Evolutionary conservation across 2,113 vertebrate species (phyloP).

Genomic region (Rattus norvegicus): GRCr8 NC_086025.1:55460501-55461000

Average conservation of each 20-base stretch:
- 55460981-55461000: not conserved
- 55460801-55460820: not conserved
- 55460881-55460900: not conserved
- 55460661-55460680: not conserved
- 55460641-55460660: not conserved
- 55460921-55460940: no score
- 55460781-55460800: not conserved
- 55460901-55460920: not conserved
- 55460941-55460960: not conserved
- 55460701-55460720: not conserved
- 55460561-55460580: not conserved
- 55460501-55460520: slow-evolving; percentile 6
- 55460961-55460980: not conserved
- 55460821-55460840: not conserved
- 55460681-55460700: not conserved
- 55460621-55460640: slow-evolving; percentile 24
- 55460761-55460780: not conserved
- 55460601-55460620: not conserved
- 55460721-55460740: not conserved
- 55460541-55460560: not conserved
- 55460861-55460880: slow-evolving; percentile 9
- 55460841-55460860: not conserved
- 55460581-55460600: slow-evolving; percentile 17
- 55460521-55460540: not conserved
- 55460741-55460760: not conserved